Conservation (phyloP, 2,888 invertebrate species). For the Ochlodes sylvanus region DNA sequence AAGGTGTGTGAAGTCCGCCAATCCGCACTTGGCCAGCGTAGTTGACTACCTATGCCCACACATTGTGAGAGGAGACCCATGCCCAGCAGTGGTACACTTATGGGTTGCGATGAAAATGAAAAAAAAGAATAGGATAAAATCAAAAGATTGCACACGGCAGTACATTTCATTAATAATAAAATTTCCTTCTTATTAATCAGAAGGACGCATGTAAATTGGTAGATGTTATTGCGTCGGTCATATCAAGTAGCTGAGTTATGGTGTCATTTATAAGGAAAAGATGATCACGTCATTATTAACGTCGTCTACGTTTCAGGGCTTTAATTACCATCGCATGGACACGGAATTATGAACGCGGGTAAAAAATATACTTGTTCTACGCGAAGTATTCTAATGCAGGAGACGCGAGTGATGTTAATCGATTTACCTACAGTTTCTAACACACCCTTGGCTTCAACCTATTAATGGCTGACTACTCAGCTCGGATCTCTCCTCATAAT, state of each 20-base stretch:
- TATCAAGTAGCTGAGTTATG: conserved; percentile 13
- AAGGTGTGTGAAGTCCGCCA: no score
- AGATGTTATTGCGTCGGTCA: conserved; percentile 22
- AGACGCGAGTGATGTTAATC: neutral
- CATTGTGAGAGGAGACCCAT: no score
- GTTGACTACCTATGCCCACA: no score
- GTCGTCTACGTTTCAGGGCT: conserved; percentile 30
- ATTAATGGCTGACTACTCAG: no score
- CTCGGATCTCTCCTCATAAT: no score
- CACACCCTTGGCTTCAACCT: no score
- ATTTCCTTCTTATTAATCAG: conserved; percentile 11
- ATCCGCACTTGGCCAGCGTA: no score
- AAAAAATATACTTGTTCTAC: neutral
- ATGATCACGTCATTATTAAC: conserved; percentile 15
- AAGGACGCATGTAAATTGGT: neutral
- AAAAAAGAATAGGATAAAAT: no score
- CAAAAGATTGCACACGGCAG: neutral
- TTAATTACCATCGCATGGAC: conserved; percentile 7
- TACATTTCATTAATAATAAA: neutral
- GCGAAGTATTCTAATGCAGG: neutral
- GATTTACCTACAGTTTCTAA: no score
- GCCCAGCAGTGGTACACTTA: no score
- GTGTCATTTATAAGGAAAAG: conserved; percentile 23
- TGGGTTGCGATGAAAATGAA: no score
- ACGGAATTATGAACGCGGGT: conserved; percentile 3